Evolutionary conservation across 2,888 invertebrate species (phyloP), one percentile per base, ranked within the genome.

Genomic region (Xiphydria camelus): DNA sequence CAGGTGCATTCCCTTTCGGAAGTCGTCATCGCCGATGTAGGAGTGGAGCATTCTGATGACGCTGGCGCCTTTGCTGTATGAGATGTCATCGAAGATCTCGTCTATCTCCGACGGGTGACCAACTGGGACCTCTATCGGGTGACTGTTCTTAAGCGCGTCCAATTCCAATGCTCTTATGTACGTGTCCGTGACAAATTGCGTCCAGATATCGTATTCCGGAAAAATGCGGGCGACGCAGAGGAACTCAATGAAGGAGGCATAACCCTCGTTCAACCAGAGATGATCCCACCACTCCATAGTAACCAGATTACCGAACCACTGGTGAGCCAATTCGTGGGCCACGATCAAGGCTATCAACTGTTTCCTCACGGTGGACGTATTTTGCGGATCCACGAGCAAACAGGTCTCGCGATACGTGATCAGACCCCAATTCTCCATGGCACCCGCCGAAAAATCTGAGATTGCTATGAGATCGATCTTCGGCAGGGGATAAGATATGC

Each of bases 221-320:
- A 94, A 96, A 41, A 94, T 79, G 72, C 90, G 87, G 68, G 92
- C 89, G 1, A 95, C 92, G 78, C 96, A 95, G 4, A 96, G 81
- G 68, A 91, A 96, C 75, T 97, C 95, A 32, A 95, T 92, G 81
- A 96, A 98, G 0, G 93, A 90, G 0, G 97, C 97, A 77, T 94
- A 94, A 2, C 94, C 96, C 75, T 97, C 96, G 76, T 97, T 97
- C 22, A 97, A 78, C 96, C 96, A 97, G 21, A 93, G 78, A 77
- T 96, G 91, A 2, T 94, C 94, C 95, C 95, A 96, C 94, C 94
- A 95, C 76, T 94, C 93, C 95, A 97, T 96, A 17, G 97, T 97
- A 1, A 96, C 96, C 33, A 97, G 82, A 75, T 97, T 96, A 4
- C 97, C 98, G 77, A 98, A 98, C 97, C 98, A 98, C 75, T 96